Percentiles rank a stretch among this genome's conserved stretches.
phyloP scores from a whole-genome alignment of 2,797 vertebrate species.

The Falco columbarius region DNA sequence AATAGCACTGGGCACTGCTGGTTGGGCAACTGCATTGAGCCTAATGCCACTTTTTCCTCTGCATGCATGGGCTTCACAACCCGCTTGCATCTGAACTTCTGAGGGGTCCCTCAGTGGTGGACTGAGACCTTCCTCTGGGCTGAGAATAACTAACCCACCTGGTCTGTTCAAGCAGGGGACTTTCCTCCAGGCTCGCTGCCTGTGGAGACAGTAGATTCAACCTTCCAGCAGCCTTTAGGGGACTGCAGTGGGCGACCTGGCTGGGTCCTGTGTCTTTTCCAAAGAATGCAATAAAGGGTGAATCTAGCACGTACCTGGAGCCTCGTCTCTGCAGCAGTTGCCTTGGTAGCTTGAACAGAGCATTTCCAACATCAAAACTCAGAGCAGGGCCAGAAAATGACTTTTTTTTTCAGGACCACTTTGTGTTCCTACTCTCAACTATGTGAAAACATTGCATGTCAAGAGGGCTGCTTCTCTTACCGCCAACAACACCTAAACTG shows the following conservation, averaged over 20 bases:
- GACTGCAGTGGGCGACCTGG: background rate
- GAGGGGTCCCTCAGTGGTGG: background rate
- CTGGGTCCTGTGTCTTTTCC: background rate
- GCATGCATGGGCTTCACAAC: background rate
- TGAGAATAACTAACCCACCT: background rate
- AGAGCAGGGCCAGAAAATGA: background rate
- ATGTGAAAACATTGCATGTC: rapidly evolving
- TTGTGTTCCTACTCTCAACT: background rate
- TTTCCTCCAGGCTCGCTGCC: background rate
- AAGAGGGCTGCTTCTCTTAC: background rate
- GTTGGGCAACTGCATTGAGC: background rate
- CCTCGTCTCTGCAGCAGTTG: background rate
- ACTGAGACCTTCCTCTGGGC: background rate
- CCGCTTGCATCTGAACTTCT: background rate
- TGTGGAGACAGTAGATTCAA: background rate
- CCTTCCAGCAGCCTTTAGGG: background rate
- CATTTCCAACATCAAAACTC: background rate
- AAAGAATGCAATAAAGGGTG: background rate
- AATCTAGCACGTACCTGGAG: background rate
- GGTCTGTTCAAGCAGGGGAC: background rate
- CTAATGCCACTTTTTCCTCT: background rate
- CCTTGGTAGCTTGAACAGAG: background rate
- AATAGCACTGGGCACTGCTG: background rate
- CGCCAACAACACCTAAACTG: rapidly evolving
- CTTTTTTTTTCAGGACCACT: background rate